Conservation (phyloP, 2,888 invertebrate genomes). For the Perdita meconis region DNA sequence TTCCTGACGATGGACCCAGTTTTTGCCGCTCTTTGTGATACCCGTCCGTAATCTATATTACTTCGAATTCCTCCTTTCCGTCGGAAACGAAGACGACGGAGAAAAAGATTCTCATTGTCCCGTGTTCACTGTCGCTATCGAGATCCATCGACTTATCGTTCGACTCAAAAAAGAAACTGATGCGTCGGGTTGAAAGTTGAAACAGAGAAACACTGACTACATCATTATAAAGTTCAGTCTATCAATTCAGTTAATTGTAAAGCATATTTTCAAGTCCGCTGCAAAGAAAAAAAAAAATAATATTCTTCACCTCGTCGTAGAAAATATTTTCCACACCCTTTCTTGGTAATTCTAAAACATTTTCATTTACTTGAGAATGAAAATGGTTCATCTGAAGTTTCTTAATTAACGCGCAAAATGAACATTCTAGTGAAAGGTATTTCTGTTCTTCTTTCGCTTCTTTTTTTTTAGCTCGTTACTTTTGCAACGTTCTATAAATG, state of each 20-base stretch:
- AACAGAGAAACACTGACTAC: neutral
- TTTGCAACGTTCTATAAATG: constrained; percentile 42
- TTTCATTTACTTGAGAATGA: neutral
- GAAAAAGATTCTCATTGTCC: constrained; percentile 28
- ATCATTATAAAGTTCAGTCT: too few species aligned
- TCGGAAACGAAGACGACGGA: constrained; percentile 20
- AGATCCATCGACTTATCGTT: neutral
- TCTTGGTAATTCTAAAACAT: neutral
- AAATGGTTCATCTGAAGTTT: neutral
- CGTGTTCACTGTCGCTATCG: neutral
- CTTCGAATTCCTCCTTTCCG: constrained; percentile 32
- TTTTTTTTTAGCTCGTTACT: constrained; percentile 29
- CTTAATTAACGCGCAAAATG: constrained; percentile 19
- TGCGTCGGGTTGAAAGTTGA: neutral
- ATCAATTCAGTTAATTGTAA: too few species aligned
- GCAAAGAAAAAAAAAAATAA: too few species aligned
- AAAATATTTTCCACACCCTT: neutral
- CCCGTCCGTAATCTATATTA: constrained; percentile 46
- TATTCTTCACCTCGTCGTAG: neutral
- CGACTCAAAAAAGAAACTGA: neutral
- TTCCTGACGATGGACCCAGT: constrained; percentile 57
- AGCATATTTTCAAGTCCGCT: too few species aligned
- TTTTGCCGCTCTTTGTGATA: constrained; percentile 54
- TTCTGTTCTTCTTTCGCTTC: neutral
- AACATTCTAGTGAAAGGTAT: constrained; percentile 20